Evolutionary conservation across 1,140 invertebrate species (phyloP), one percentile per base, ranked within the genome.

Genomic region (Camponotus vicinus): DNA sequence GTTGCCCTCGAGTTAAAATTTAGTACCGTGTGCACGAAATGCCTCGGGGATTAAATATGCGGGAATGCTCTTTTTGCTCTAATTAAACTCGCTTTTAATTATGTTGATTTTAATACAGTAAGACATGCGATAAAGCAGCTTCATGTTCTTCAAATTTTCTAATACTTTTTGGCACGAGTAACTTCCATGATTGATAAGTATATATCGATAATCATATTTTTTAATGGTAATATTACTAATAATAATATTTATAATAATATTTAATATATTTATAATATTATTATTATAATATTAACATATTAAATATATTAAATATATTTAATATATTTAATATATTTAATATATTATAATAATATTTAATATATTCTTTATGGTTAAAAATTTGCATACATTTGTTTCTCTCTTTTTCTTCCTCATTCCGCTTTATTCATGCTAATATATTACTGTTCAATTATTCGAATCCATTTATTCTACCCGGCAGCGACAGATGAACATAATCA

Each of bases 1-100:
- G 69, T 42, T 21, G 67, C 13, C 40, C 13, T 34, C 40, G 69
- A 42, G 32, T 83, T 83, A 63, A 73, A 83, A 83, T 83, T 83
- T 83, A 83, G 11, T 34, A 18, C 37, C 37, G 15, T 37, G 21
- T 32, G 1, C 27, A 42, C 34, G 27, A 5, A 34, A 15, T 40
- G 40, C n/a, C 66, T 8, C 32, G 57, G 32, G 9, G 45, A 73
- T 83, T 83, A 75, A 73, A 82, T 57, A 37, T 15, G 37, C 55
- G 55, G 49, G 49, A 5, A 40, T n/a, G 69, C 40, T 61, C 69
- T 15, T 40, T 61, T 21, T 69, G 13, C 27, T 59, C 32, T 83
- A 61, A 83, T 83, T 83, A 75, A 83, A 75, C 75, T 45, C 55
- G n/a, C 32, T 37, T 75, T 83, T 18, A 61, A 7, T 63, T 59